These are phyloP conservation scores for Batillaria attramentaria DNA, from an alignment of 1,140 invertebrate species.

Conservation along the genomic window DNA sequence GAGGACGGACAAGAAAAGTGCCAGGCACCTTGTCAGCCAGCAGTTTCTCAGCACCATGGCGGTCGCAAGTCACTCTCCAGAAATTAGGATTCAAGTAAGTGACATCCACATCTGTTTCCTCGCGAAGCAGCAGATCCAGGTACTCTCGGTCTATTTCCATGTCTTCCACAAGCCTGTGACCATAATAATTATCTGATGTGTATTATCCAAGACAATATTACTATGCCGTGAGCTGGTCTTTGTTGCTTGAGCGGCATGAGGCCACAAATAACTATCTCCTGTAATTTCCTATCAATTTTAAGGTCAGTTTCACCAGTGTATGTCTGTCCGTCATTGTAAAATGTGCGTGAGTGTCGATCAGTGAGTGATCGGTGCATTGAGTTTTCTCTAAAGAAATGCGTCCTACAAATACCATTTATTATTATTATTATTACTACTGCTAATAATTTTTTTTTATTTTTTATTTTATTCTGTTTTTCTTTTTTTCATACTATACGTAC, in stretches of 20 bases:
- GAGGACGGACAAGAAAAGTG: constrained; percentile 22
- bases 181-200: neutral
- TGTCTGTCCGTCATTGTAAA: constrained; percentile 4
- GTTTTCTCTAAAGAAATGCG: too few relatives aligned
- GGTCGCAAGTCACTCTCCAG: constrained; percentile 3
- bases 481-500: too few relatives aligned
- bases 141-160: constrained; percentile 12
- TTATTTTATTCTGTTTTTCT: too few relatives aligned
- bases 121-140: constrained; percentile 13
- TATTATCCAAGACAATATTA: neutral
- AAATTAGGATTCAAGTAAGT: constrained; percentile 1
- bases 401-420: too few relatives aligned
- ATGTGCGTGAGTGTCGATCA: too few relatives aligned
- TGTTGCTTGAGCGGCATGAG: neutral
- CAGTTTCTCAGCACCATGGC: neutral
- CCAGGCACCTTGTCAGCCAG: constrained; percentile 11
- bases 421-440: too few relatives aligned
- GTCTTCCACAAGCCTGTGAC: constrained; percentile 15
- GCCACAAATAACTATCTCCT: neutral
- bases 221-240: neutral
- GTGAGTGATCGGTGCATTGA: too few relatives aligned
- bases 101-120: constrained; percentile 17
- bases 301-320: constrained; percentile 6
- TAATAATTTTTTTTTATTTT: too few relatives aligned
- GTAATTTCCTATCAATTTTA: neutral